Evolutionary conservation across 1,140 invertebrate species (phyloP), one percentile per base, ranked within the genome.

Genomic region (Tribolium madens): DNA sequence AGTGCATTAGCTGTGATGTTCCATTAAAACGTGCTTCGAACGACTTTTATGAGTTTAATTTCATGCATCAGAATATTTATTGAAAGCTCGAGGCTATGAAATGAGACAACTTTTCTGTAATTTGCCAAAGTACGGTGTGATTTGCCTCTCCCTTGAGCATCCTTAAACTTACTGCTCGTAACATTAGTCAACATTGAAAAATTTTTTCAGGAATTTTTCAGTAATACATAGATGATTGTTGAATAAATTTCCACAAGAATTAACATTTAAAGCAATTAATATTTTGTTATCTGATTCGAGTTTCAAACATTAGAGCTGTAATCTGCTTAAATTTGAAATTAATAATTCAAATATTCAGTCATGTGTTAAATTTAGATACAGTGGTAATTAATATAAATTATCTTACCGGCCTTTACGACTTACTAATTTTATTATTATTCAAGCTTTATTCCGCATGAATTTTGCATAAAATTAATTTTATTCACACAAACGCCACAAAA

Each of bases 41-140:
- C 57, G 21, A 64, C 57, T 64, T 64, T 64, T 64, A 64, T 64
- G 26, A 13, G 9, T 31, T 64, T 33, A 64, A 64, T 64, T 64
- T 64, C 26, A 64, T 64, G 57, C 57, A 64, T 64, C 57, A 33
- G 31, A 26, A 64, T 64, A 64, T 64, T 64, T 64, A 64, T 64
- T 33, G 57, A 64, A 64, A 36, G 57, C 57, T 64, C 26, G 18
- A 26, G 57, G 57, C 57, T 64, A 42, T 21, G n/a, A 64, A 64
- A 33, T 26, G 57, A 64, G 57, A 64, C 57, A 64, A 64, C 57
- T 64, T 64, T 64, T 64, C 57, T 64, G 57, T 33, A 64, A 36
- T 64, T 42, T 64, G 6, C 57, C 2, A 60, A 64, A 64, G 13
- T 14, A 72, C 70, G 52, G n/a, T 52, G 46, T 72, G 70, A 72